phyloP scores from a whole-genome alignment of 2,888 invertebrate species.

The Lasioglossum calceatum region DNA sequence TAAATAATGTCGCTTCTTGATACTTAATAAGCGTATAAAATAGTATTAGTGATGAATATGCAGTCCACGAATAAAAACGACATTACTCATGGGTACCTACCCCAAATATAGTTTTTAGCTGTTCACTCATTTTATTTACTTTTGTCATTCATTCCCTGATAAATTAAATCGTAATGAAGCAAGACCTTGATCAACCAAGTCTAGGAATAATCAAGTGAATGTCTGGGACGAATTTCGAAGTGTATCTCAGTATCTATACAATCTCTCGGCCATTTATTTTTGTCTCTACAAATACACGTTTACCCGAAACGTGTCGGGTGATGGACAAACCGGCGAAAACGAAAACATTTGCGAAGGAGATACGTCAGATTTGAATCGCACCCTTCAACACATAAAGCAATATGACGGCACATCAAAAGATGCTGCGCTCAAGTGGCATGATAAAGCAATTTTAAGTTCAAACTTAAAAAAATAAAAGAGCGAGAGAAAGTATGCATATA shows the following conservation, averaged over 20 bases:
- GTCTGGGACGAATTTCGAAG: background rate
- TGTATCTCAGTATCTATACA: background rate
- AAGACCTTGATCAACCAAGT: background rate
- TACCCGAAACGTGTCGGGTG: background rate
- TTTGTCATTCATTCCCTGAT: background rate
- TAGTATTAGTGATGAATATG: too few relatives aligned
- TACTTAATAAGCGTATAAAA: too few relatives aligned
- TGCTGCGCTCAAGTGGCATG: background rate
- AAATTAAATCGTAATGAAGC: background rate
- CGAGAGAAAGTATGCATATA: background rate
- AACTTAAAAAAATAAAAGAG: background rate
- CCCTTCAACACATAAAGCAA: background rate
- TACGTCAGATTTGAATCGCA: background rate
- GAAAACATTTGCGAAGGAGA: conserved; percentile 1
- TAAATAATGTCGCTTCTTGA: too few relatives aligned
- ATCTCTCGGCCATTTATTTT: background rate
- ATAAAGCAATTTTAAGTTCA: background rate
- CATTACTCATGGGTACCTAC: too few relatives aligned
- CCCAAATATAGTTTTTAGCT: too few relatives aligned
- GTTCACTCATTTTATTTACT: too few relatives aligned
- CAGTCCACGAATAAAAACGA: too few relatives aligned
- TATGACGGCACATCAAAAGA: background rate
- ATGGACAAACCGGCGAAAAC: background rate
- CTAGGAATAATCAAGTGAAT: background rate
- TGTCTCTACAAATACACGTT: background rate